These are phyloP conservation scores for Pogonocherus hispidulus DNA, from an alignment of 2,888 invertebrate species.

Conservation along the genomic window DNA sequence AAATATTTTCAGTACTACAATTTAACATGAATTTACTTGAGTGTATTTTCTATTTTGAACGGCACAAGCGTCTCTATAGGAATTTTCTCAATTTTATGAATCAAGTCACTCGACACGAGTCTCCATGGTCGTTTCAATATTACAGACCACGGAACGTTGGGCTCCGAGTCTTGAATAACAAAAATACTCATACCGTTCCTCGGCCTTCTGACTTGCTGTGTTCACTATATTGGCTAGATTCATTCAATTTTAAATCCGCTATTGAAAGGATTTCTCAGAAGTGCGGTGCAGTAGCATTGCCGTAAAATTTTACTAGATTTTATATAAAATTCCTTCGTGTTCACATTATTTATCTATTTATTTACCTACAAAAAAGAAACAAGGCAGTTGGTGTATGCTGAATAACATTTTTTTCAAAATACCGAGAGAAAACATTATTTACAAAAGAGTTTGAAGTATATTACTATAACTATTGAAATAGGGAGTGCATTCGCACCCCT, in stretches of 20 bases:
- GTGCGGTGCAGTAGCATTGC: not conserved
- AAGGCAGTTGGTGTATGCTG: too few species aligned
- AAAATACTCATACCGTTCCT: constrained; percentile 23
- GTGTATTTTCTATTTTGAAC: constrained; percentile 12
- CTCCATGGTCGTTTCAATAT: constrained; percentile 35
- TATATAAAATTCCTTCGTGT: not conserved
- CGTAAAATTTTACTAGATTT: constrained; percentile 1
- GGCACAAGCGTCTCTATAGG: constrained; percentile 12
- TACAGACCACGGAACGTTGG: constrained; percentile 28
- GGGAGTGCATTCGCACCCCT: too few species aligned
- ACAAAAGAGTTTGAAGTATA: too few species aligned
- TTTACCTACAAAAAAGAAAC: too few species aligned
- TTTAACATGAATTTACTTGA: too few species aligned
- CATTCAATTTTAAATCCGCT: constrained; percentile 20
- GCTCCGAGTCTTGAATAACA: constrained; percentile 27
- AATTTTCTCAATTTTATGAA: constrained; percentile 32
- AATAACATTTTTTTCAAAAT: too few species aligned
- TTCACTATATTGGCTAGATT: constrained; percentile 22
- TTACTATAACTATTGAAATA: too few species aligned
- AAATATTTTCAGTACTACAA: too few species aligned
- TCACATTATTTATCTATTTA: not conserved
- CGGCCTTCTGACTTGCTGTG: constrained; percentile 2
- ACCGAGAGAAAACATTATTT: too few species aligned
- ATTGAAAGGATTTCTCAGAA: constrained; percentile 8
- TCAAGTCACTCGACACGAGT: constrained; percentile 32